phyloP scores from a whole-genome alignment of 2,113 vertebrate genomes.

The Tetrao urogallus region DNA sequence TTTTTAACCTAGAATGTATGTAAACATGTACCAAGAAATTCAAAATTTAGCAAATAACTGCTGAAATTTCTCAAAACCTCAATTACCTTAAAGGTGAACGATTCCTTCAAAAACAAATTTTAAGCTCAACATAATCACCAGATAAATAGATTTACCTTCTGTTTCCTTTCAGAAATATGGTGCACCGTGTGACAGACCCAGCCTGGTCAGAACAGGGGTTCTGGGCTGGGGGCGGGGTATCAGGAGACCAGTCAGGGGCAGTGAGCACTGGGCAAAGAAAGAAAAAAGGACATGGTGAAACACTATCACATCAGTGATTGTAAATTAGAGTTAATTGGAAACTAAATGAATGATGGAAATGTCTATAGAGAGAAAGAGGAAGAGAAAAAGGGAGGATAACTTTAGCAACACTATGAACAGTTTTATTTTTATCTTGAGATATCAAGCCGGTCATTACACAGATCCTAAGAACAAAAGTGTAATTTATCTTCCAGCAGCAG shows the following conservation, averaged over 20 bases:
- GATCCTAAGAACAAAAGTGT: neutral
- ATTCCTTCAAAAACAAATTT: neutral
- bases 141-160: neutral
- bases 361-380: neutral
- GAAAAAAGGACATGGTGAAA: neutral
- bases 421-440: neutral
- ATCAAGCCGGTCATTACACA: neutral
- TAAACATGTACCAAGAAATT: neutral
- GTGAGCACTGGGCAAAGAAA: neutral
- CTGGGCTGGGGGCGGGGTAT: accelerated
- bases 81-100: neutral
- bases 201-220: neutral
- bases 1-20: neutral
- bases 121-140: neutral
- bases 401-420: neutral
- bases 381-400: neutral
- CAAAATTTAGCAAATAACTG: neutral
- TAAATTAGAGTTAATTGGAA: neutral
- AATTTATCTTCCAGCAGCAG: slow-evolving; percentile 16
- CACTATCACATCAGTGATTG: neutral
- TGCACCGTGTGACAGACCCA: accelerated
- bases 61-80: neutral
- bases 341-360: neutral
- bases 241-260: neutral
- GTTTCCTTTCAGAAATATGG: neutral